Conservation (phyloP, 1,140 invertebrate species). For the Copidosoma floridanum region DNA sequence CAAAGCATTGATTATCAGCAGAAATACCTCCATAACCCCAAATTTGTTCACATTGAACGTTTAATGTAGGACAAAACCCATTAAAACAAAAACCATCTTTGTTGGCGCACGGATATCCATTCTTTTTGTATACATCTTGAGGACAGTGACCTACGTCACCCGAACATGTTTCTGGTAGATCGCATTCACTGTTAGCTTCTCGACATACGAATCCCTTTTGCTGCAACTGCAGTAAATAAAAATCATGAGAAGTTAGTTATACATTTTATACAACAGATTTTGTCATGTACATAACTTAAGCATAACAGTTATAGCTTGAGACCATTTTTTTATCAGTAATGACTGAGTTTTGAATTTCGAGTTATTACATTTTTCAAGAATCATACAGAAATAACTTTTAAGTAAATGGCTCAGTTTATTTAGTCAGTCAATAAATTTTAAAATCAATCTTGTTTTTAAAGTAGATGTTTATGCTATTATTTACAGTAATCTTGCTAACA, state of each 20-base stretch:
- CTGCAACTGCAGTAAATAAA: conserved; percentile 64
- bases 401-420: too few relatives aligned
- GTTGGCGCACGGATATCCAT: conserved; percentile 77
- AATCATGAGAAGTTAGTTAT: not conserved
- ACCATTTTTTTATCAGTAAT: too few relatives aligned
- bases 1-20: conserved; percentile 84
- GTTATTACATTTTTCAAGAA: too few relatives aligned
- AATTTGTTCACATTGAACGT: conserved; percentile 83
- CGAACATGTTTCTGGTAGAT: conserved; percentile 88
- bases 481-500: too few relatives aligned
- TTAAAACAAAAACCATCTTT: conserved; percentile 83
- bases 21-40: conserved; percentile 83
- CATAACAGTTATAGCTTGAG: too few relatives aligned
- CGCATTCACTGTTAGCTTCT: conserved; percentile 85
- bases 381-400: too few relatives aligned
- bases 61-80: conserved; percentile 84
- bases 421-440: too few relatives aligned
- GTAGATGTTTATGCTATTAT: too few relatives aligned
- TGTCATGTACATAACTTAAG: not conserved
- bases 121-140: conserved; percentile 83
- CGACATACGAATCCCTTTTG: conserved; percentile 77
- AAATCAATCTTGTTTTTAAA: too few relatives aligned
- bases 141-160: conserved; percentile 87
- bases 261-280: not conserved
- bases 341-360: too few relatives aligned